A percentile compares a stretch with the other conserved stretches of the same genome.
Evolutionary conservation across 2,888 invertebrate species (phyloP).

Genomic region (Bugula neritina): DNA sequence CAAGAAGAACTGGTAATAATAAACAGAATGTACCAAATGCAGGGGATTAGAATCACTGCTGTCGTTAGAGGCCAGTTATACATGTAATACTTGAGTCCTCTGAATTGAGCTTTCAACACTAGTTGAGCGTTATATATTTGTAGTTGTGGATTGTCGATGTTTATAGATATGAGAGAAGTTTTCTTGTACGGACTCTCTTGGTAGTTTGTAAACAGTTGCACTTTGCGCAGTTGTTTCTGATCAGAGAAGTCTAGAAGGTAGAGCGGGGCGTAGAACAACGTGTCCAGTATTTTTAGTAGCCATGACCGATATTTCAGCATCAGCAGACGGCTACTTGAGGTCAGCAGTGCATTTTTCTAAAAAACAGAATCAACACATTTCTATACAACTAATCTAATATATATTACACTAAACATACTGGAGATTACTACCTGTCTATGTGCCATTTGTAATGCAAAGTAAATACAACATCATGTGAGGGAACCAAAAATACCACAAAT

Average conservation of each 20-base stretch:
- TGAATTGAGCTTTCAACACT: neutral
- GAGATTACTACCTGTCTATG: too few relatives aligned
- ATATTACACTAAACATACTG: too few relatives aligned
- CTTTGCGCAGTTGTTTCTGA: neutral
- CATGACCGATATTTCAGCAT: constrained; percentile 24
- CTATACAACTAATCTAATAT: neutral
- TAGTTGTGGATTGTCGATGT: neutral
- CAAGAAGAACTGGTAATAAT: neutral
- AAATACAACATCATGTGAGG: too few relatives aligned
- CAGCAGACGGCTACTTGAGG: constrained; percentile 10
- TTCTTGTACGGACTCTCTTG: neutral
- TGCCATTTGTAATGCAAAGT: too few relatives aligned
- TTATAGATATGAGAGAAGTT: neutral
- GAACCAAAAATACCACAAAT: too few relatives aligned
- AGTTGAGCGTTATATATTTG: constrained; percentile 14
- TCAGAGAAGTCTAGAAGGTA: constrained; percentile 25
- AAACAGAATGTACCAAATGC: neutral
- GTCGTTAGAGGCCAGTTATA: constrained; percentile 18
- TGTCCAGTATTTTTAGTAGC: constrained; percentile 17
- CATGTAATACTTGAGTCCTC: constrained; percentile 11
- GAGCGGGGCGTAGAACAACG: constrained; percentile 12
- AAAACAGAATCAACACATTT: neutral
- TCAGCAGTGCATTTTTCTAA: neutral
- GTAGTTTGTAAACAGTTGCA: constrained; percentile 13
- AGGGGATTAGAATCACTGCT: neutral